Evolutionary conservation across 1,140 invertebrate species (phyloP).

Genomic region (Drosophila pallidifrons): DNA sequence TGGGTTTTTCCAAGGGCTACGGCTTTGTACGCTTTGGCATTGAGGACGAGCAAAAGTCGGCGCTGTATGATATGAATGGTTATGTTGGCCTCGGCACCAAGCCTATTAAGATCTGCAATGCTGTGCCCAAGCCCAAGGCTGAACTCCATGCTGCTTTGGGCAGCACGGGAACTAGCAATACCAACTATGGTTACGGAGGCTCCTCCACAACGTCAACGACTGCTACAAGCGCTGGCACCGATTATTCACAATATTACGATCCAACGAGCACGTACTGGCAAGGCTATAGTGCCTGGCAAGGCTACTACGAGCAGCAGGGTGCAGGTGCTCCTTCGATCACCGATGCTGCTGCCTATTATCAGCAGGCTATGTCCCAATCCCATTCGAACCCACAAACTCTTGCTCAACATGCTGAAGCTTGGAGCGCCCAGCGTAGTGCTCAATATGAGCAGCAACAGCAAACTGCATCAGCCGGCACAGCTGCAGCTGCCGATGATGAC

Average conservation of each 20-base stretch:
- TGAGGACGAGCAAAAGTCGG: conserved; percentile 97
- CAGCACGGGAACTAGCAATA: conserved; percentile 33
- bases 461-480: conserved; percentile 27
- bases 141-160: conserved; percentile 80
- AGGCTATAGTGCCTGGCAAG: conserved; percentile 85
- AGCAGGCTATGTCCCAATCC: conserved; percentile 77
- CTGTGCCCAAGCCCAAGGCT: conserved; percentile 92
- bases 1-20: conserved; percentile 97
- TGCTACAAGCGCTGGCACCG: conserved; percentile 71
- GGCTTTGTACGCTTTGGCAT: conserved; percentile 98
- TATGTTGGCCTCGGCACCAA: conserved; percentile 93
- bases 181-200: conserved; percentile 74
- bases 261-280: conserved; percentile 90
- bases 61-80: conserved; percentile 95
- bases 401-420: conserved; percentile 80
- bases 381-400: conserved; percentile 78
- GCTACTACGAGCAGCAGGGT: conserved; percentile 85
- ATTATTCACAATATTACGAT: conserved; percentile 90
- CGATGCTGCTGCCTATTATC: conserved; percentile 82
- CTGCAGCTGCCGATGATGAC: conserved; percentile 60
- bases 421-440: conserved; percentile 77
- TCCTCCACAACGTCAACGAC: conserved; percentile 63
- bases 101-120: conserved; percentile 95
- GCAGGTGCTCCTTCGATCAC: conserved; percentile 72
- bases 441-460: conserved; percentile 79